Percentiles rank a stretch among this genome's conserved stretches.
Evolutionary conservation across 2,888 invertebrate species (phyloP).

Genomic region (Pemphredon lugubris): DNA sequence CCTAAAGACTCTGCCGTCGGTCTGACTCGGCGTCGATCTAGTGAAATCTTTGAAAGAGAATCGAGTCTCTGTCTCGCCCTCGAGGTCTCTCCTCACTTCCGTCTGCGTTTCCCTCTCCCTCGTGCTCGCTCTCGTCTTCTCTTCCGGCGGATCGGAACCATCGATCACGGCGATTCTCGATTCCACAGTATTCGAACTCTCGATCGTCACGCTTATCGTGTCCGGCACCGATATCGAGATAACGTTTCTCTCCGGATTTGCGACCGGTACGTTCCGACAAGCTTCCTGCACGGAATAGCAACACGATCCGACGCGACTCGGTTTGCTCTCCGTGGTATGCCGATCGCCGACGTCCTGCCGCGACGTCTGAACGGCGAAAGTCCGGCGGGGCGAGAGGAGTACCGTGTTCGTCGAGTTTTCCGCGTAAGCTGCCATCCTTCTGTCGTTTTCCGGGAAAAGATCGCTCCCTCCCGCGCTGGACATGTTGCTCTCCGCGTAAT

Average conservation of each 20-base stretch:
- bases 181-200: conserved; percentile 68
- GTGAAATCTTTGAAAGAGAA: conserved; percentile 46
- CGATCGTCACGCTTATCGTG: conserved; percentile 73
- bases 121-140: conserved; percentile 9
- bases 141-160: conserved; percentile 15
- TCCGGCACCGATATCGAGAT: conserved; percentile 76
- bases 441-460: conserved; percentile 40
- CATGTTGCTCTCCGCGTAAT: conserved; percentile 65
- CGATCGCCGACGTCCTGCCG: conserved; percentile 22
- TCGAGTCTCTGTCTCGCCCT: conserved; percentile 10
- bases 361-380: conserved; percentile 59
- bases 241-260: conserved; percentile 65
- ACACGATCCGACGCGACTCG: conserved; percentile 19
- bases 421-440: conserved; percentile 39
- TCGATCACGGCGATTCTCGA: conserved; percentile 68
- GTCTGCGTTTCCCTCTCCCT: conserved; percentile 70
- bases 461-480: conserved; percentile 61
- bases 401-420: conserved; percentile 72
- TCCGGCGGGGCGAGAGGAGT: conserved; percentile 29
- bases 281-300: conserved; percentile 22
- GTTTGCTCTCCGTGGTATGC: conserved; percentile 2
- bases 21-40: conserved; percentile 59
- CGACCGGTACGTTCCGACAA: not conserved
- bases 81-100: conserved; percentile 26
- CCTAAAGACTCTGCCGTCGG: conserved; percentile 70